Percentiles rank a stretch among this genome's conserved stretches.
These are phyloP conservation scores for Brachionus calyciflorus DNA, from an alignment of 1,140 invertebrate species.

Conservation along the genomic window DNA sequence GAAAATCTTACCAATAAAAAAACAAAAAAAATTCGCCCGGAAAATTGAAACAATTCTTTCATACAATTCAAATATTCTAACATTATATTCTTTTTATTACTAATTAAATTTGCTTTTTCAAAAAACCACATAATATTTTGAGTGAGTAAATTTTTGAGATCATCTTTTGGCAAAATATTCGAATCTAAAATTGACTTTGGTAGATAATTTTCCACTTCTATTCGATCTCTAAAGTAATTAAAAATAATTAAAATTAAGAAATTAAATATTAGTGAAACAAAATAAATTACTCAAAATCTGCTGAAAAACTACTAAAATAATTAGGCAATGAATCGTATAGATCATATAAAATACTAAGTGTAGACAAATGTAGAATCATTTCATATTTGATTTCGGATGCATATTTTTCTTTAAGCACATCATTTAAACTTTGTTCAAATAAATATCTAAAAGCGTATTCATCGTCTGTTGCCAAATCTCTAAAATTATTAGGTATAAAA, in stretches of 20 bases:
- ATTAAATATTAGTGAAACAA: too few relatives aligned
- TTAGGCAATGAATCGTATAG: background rate
- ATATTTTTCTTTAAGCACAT: constrained; percentile 37
- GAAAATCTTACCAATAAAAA: constrained; percentile 34
- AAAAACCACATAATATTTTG: constrained; percentile 39
- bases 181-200: constrained; percentile 15
- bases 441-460: constrained; percentile 81
- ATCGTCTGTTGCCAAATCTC: constrained; percentile 75
- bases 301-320: background rate
- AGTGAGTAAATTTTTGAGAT: constrained; percentile 9
- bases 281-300: too few relatives aligned
- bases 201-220: background rate
- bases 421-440: constrained; percentile 65
- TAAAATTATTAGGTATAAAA: constrained; percentile 79
- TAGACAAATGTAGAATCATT: constrained; percentile 41
- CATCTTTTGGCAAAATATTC: constrained; percentile 9
- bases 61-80: constrained; percentile 29
- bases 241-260: background rate
- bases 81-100: constrained; percentile 28
- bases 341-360: constrained; percentile 17
- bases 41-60: constrained; percentile 40
- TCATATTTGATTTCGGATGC: constrained; percentile 35
- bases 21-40: constrained; percentile 41
- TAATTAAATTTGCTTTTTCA: constrained; percentile 27
- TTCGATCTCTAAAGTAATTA: background rate